Percentiles rank a stretch among this genome's conserved stretches.
Conservation (phyloP, 2,888 invertebrate genomes). For the Idaea straminata region DNA sequence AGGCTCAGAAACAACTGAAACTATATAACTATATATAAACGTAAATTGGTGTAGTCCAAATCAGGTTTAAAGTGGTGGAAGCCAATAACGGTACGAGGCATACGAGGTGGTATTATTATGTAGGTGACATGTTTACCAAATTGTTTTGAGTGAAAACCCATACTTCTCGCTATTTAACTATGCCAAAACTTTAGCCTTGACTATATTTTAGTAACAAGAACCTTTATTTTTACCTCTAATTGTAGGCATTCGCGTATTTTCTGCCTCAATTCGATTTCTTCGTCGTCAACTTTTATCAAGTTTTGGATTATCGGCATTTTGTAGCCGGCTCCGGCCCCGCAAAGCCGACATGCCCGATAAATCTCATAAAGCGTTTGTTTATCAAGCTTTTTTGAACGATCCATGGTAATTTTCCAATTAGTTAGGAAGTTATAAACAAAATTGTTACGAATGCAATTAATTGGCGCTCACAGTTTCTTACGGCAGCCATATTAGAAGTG, state of each 20-base stretch:
- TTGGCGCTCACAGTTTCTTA: constrained; percentile 8
- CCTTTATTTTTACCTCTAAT: constrained; percentile 58
- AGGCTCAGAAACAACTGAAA: too few relatives aligned
- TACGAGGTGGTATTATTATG: too few relatives aligned
- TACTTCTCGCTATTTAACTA: too few relatives aligned
- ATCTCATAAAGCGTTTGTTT: constrained; percentile 67
- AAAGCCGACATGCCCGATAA: constrained; percentile 70
- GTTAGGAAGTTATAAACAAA: constrained; percentile 7
- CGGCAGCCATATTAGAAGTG: constrained; percentile 3
- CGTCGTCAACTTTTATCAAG: constrained; percentile 49
- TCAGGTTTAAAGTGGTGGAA: too few relatives aligned
- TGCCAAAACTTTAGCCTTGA: neutral
- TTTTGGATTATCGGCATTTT: constrained; percentile 76
- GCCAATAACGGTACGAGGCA: too few relatives aligned
- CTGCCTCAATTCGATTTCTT: constrained; percentile 56
- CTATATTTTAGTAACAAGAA: constrained; percentile 19
- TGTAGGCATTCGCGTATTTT: constrained; percentile 73
- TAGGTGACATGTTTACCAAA: too few relatives aligned
- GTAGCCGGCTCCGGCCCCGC: constrained; percentile 73
- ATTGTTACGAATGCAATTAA: constrained; percentile 12
- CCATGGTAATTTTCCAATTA: constrained; percentile 44
- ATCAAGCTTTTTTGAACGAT: constrained; percentile 48
- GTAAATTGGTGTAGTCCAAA: too few relatives aligned
- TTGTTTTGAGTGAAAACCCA: too few relatives aligned
- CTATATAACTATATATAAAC: too few relatives aligned